Evolutionary conservation across 2,113 vertebrate genomes (phyloP).

Genomic region (Pheucticus melanocephalus): DNA sequence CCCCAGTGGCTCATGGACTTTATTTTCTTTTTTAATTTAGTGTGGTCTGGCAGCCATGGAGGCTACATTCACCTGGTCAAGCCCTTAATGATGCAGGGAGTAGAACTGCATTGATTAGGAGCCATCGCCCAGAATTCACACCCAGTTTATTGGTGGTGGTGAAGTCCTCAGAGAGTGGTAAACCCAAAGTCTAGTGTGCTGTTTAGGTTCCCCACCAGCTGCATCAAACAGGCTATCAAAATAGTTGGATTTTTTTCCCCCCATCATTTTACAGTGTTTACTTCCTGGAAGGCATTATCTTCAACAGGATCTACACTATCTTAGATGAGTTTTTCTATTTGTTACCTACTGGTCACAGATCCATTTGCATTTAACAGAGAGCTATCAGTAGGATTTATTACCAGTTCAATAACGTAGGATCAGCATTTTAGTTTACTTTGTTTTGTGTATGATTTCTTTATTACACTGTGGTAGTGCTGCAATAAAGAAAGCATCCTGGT

Average conservation of each 20-base stretch:
- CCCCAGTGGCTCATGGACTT: background rate
- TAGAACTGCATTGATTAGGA: slow-evolving; percentile 28
- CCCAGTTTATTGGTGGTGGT: slow-evolving; percentile 54
- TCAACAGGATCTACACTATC: background rate
- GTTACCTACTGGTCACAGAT: background rate
- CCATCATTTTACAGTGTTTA: background rate
- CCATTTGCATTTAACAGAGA: slow-evolving; percentile 41
- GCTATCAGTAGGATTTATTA: slow-evolving; percentile 39
- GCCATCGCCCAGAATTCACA: slow-evolving; percentile 33
- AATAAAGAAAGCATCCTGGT: slow-evolving; percentile 72
- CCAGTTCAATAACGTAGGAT: slow-evolving; percentile 25
- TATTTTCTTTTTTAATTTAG: slow-evolving; percentile 34
- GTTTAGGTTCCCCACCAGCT: slow-evolving; percentile 41
- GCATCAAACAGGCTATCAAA: slow-evolving; percentile 28
- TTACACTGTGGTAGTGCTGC: slow-evolving; percentile 36
- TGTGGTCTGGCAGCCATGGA: background rate
- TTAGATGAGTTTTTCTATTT: background rate
- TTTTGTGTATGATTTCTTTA: slow-evolving; percentile 54
- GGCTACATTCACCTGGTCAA: background rate
- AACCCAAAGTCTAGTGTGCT: slow-evolving; percentile 21
- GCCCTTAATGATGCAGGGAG: background rate
- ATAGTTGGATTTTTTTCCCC: background rate
- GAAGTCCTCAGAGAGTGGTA: slow-evolving; percentile 53
- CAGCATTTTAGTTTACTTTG: slow-evolving; percentile 60
- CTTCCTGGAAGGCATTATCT: background rate